Conservation (phyloP, 2,113 vertebrate genomes). For the Coturnix japonica region DNA sequence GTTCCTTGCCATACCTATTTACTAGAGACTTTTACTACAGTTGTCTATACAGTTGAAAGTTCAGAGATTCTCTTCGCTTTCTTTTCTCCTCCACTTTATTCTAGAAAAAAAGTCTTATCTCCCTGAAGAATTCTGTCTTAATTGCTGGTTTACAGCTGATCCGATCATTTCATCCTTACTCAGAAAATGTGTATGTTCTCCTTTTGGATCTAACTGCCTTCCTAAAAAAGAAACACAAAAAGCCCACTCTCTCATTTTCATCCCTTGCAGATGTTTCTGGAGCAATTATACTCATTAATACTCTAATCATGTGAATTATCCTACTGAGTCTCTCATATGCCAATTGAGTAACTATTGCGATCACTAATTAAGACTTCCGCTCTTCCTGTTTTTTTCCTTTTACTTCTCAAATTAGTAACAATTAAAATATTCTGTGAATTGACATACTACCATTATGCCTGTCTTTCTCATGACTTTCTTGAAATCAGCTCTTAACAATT, state of each 20-base stretch:
- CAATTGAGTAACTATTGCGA: neutral
- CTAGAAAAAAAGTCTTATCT: neutral
- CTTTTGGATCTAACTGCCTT: neutral
- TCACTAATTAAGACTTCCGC: slow-evolving; percentile 46
- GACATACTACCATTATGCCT: neutral
- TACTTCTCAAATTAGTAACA: slow-evolving; percentile 13
- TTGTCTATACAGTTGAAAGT: neutral
- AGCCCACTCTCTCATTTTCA: neutral
- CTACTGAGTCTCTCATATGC: slow-evolving; percentile 1
- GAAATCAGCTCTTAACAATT: neutral
- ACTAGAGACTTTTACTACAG: neutral
- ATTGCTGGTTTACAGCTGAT: neutral
- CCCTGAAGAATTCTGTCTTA: neutral
- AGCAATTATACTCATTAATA: slow-evolving; percentile 14
- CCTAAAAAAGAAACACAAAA: neutral
- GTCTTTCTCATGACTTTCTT: neutral
- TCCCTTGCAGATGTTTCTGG: neutral
- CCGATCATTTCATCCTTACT: neutral
- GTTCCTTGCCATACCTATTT: neutral
- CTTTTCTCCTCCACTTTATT: neutral
- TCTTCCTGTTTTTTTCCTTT: slow-evolving; percentile 37
- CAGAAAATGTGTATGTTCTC: neutral
- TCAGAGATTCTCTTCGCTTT: neutral
- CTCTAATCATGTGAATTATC: slow-evolving; percentile 45
- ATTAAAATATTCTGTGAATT: neutral